Base-by-base conservation (phyloP, 2,888 invertebrate genomes). In the Thymelicus sylvestris region DNA sequence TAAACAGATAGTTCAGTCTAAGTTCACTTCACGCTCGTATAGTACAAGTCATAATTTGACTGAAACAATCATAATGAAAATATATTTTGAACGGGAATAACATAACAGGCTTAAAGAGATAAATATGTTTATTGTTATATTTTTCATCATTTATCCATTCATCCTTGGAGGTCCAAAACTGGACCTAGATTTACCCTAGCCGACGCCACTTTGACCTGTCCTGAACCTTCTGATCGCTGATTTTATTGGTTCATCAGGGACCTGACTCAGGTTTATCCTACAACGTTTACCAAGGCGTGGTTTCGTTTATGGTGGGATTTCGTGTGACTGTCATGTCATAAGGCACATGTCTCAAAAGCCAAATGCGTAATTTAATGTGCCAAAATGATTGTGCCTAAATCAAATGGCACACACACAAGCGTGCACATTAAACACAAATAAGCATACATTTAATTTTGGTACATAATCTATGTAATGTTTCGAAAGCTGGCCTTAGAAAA, bases 1-100 rank as follows among this genome's bases (percentile, higher is more conserved):
- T 81, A 79, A 76, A 82, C 75, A 81, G 73, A 81, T 80, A 76
- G 80, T 82, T 80, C 80, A 76, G 67, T 77, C 77, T 78, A 80
- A 76, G 82, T 82, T 80, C 77, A 76, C 74, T 76, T 78, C 80
- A 80, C 81, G 50, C 38, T 79, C 74, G 64, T 75, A 79, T 79
- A 80, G 77, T 81, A 81, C 74, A 85, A 81, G 81, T 80, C 67
- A 76, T 69, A 15, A 65, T 80, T 78, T 73, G 71, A 78, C 77
- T 79, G 79, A 78, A 72, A 77, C 75, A 75, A 67, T 75, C 70
- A 66, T 70, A 52, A 39, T 57, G 13, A 47, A 44, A 57, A 10
- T 71, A 74, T 75, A 73, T 74, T 74, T 75, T 74, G 68, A 74
- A 74, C 73, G 12, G 19, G 31, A 55, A 41, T 72, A 73, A 66